Conservation (phyloP, 2,797 vertebrate species). For the Bradypodion pumilum region DNA sequence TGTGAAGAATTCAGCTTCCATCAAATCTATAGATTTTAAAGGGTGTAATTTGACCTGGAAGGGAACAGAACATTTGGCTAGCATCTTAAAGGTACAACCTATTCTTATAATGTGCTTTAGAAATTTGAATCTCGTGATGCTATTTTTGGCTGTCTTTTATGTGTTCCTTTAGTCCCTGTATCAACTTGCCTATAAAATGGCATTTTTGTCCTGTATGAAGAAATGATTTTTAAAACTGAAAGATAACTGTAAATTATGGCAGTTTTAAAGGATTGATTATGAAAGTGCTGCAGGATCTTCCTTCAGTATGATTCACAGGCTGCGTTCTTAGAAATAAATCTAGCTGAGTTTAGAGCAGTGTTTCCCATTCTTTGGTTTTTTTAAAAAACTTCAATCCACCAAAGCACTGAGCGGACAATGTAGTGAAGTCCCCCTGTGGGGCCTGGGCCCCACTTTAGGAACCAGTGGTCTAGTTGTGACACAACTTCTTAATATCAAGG, state of each 20-base stretch:
- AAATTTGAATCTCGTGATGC: background rate
- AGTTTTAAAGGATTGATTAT: background rate
- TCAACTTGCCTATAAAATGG: too few relatives aligned
- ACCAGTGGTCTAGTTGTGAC: too few relatives aligned
- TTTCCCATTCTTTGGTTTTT: too few relatives aligned
- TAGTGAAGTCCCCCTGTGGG: too few relatives aligned
- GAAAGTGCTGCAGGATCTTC: background rate
- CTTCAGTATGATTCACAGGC: background rate
- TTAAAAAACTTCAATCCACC: too few relatives aligned
- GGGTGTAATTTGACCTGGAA: slow-evolving; percentile 92
- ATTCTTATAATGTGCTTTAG: background rate
- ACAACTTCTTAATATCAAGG: too few relatives aligned
- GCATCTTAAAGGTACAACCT: slow-evolving; percentile 89
- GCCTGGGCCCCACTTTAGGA: too few relatives aligned
- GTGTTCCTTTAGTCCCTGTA: background rate
- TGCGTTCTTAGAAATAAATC: too few relatives aligned
- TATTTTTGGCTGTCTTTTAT: background rate
- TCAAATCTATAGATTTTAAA: slow-evolving; percentile 89
- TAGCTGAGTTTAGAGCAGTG: background rate
- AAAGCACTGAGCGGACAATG: too few relatives aligned
- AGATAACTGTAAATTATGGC: background rate
- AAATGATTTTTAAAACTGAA: background rate
- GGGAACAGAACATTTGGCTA: slow-evolving; percentile 90
- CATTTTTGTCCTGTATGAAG: background rate
- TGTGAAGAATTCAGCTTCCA: slow-evolving; percentile 87